Base-by-base conservation (phyloP, 2,113 vertebrate genomes). In the Bostrychus sinensis region DNA sequence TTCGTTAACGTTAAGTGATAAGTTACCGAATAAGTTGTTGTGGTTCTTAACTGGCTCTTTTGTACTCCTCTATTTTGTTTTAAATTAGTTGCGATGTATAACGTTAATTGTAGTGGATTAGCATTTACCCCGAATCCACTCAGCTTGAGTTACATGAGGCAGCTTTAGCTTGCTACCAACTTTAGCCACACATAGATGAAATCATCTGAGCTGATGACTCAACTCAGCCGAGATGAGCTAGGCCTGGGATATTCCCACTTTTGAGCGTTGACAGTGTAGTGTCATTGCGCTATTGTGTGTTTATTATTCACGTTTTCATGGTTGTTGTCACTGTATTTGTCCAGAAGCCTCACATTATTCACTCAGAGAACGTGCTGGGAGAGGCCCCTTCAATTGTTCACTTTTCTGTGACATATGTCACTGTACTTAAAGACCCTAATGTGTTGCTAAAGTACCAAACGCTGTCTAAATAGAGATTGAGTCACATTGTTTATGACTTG, bases 141-240 rank as follows among this genome's bases (percentile, higher is more conserved):
- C 11, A 4, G 23, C 19, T 58, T 2, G 50, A 32, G 62, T 62
- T 62, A 20, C 76, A 76, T 70, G 78, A 66, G 72, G 71, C 58
- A 16, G 46, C 60, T 63, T 72, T 82, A 85, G 86, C 77, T 16
- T 67, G 81, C 72, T 84, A 70, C 79, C 19, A 72, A 80, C 67
- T 81, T 77, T 77, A 86, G 86, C 81, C 36, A 20, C 78, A 41
- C 5, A 73, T 41, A 46, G 67, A 70, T 78, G 72, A 78, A 83
- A 73, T 75, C 81, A 63, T 54, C 25, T 58, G 68, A 61, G 25
- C 38, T 69, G 88, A 88, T 90, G 87, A 90, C 79, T 87, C 87
- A 66, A 86, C 80, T 56, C 64, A 42, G 28, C 39, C 59, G 26
- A 75, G 66, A 37, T 71, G 66, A 66, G 56, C 16, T 9, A 70